A percentile compares a stretch with the other conserved stretches of the same genome.
These are phyloP conservation scores for Antigone vipio DNA, from an alignment of 2,113 vertebrate species.

Conservation along the genomic window DNA sequence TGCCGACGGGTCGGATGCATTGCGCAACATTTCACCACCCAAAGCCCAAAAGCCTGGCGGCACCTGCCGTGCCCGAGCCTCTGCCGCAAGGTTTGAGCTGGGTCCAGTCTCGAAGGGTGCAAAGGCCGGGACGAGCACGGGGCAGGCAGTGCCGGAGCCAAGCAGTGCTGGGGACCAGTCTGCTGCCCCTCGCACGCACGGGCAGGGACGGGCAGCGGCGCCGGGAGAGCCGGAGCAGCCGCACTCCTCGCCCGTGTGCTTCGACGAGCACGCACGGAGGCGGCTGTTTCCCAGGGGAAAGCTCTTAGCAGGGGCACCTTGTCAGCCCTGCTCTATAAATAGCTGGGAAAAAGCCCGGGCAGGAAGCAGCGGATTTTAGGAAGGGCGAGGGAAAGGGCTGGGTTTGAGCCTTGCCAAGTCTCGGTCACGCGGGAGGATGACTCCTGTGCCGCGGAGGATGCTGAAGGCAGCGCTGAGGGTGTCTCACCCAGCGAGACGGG, in stretches of 20 bases:
- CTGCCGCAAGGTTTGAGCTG: accelerated
- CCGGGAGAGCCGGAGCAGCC: not conserved
- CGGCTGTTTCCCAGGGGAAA: not conserved
- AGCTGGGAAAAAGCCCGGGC: not conserved
- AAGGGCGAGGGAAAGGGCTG: constrained; percentile 19
- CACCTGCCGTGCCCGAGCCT: not conserved
- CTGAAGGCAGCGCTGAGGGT: not conserved
- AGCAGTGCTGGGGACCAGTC: not conserved
- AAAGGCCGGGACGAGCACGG: accelerated
- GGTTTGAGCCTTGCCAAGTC: not conserved
- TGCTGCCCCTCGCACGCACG: accelerated
- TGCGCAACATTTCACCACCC: accelerated
- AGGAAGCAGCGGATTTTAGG: not conserved
- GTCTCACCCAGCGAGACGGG: not conserved
- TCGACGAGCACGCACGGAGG: not conserved
- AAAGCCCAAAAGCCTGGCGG: not conserved
- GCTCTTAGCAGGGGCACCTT: not conserved
- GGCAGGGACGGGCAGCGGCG: not conserved
- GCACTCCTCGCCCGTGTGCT: accelerated
- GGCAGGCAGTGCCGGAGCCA: not conserved
- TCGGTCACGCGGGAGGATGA: not conserved
- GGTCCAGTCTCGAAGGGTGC: not conserved
- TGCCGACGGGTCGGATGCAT: accelerated
- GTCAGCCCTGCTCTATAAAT: constrained; percentile 8
- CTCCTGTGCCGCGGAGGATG: not conserved